Base-by-base conservation (phyloP, 2,888 invertebrate genomes). In the Hypercompe scribonia region DNA sequence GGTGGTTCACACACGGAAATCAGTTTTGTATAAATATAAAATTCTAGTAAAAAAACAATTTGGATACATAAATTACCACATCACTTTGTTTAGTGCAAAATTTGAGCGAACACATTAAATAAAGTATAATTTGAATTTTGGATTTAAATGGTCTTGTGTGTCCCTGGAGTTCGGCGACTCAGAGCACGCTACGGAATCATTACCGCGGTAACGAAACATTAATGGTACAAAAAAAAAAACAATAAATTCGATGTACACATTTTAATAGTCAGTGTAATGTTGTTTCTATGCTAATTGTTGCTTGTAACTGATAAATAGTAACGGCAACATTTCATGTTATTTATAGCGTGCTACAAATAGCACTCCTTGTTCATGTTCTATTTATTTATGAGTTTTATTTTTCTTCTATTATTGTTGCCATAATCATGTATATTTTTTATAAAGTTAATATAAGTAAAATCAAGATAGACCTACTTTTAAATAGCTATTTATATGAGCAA, bases 201-300 rank as follows among this genome's bases (percentile, higher is more conserved):
- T 73, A 73, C 63, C 69, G 63, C 65, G 65, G 63, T n/a, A 34
- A 71, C 15, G 68, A 65, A 46, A 50, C 15, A 34, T 31, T 8
- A 34, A 36, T 58, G 58, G 58, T 58, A 70, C 64, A 58, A 72
- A 65, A 21, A 66, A n/a, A n/a, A 54, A 65, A 46, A 70, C 68
- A 42, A 71, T 78, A 74, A 71, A 76, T 76, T 73, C 65, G 42
- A 46, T 66, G 68, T 68, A 36, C 58, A 66, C 36, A 39, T 76
- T 76, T 70, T 68, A 70, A 72, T 72, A 71, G 76, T 76, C 70
- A 65, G 50, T 61, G 54, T 74, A 73, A 73, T 73, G 69, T 73
- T 64, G 33, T 75, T 75, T 76, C 72, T 75, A 82, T 76, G 81
- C 39, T 73, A 75, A 78, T 76, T n/a, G 72, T 68, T 58, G 42